Evolutionary conservation across 2,797 vertebrate genomes (phyloP), one percentile per base, ranked within the genome.

Genomic region (Semotilus atromaculatus): DNA sequence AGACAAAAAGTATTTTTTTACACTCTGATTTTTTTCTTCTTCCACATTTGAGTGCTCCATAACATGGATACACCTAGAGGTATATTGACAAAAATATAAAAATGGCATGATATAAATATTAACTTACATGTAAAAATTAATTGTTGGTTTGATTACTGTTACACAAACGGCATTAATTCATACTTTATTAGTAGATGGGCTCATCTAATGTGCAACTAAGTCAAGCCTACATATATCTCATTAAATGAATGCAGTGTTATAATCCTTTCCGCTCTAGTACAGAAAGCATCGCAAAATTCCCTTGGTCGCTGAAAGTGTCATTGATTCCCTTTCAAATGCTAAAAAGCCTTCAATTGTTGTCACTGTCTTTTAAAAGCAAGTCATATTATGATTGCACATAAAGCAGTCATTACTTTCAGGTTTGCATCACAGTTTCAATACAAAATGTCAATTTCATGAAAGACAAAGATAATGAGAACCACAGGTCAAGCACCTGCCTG

Each of bases 391-490:
- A 51, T 68, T 53, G 66, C 80, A 75, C 62, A 55, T 67, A 31
- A 80, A 75, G 26, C 77, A 89, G 86, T 85, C 76, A 72, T 90
- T 86, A 91, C 83, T 70, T 88, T 75, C 88, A 72, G 87, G 86
- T 87, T 89, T 88, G 92, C 85, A 85, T 88, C 93, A 91, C 92
- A 92, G 91, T 84, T 86, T 79, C 88, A 93, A 94, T 53, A 76
- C 90, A 92, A 93, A 93, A 91, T 89, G 88, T 87, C 90, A 91
- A 86, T 89, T 93, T 89, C 92, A 91, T 87, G 87, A 86, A 93
- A 91, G 60, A 19, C 38, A 55, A 76, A 90, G 45, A 91, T 94
- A 92, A 92, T 87, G 86, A 85, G 40, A 77, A 51, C 7, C 66
- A 38, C n/a, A 66, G n/a, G 82, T 81, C 83, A 83, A 86, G 5